Evolutionary conservation across 2,113 vertebrate species (phyloP).

Genomic region (Protobothrops mucrosquamatus): DNA sequence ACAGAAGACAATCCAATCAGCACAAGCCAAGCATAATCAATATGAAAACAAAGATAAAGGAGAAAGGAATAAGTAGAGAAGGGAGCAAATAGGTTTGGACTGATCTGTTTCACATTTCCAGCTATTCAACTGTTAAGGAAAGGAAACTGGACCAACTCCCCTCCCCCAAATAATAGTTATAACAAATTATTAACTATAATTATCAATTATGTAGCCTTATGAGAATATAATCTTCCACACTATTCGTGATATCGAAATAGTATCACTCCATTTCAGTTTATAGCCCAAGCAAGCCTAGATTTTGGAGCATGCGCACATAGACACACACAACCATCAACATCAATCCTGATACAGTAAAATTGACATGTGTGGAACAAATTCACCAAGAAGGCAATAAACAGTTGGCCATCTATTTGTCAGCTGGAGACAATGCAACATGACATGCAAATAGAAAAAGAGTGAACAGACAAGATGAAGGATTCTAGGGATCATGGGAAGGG

Average conservation of each 20-base stretch:
- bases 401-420: neutral
- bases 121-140: neutral
- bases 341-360: neutral
- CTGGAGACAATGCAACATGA: neutral
- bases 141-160: neutral
- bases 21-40: neutral
- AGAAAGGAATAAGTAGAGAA: neutral
- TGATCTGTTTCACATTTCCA: neutral
- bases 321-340: neutral
- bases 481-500: neutral
- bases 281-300: neutral
- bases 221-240: neutral
- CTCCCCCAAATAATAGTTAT: neutral
- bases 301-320: neutral
- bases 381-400: neutral
- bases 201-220: neutral
- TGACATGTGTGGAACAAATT: neutral
- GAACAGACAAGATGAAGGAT: neutral
- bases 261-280: neutral
- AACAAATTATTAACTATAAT: neutral
- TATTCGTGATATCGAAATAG: neutral
- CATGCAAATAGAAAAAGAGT: neutral
- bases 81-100: neutral
- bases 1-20: neutral
- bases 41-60: neutral